phyloP scores from a whole-genome alignment of 2,113 vertebrate species.

The Bubo blakistoni region DNA sequence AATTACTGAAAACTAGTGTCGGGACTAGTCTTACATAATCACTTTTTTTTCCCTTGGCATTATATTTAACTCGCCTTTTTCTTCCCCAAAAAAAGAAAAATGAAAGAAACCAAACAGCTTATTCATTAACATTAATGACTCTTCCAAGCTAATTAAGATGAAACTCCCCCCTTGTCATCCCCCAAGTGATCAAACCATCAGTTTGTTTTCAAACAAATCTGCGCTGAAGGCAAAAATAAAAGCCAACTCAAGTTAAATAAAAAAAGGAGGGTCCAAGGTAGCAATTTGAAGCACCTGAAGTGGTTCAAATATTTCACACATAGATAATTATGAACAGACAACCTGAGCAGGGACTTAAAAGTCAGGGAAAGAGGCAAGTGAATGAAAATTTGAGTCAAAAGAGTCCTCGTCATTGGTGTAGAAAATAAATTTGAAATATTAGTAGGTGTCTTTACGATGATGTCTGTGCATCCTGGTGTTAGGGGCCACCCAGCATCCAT shows the following conservation, averaged over 20 bases:
- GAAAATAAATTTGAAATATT: neutral
- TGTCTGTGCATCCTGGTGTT: neutral
- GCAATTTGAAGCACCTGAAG: neutral
- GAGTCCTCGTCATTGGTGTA: neutral
- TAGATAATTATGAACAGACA: neutral
- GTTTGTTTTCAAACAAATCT: neutral
- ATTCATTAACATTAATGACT: neutral
- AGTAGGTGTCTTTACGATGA: accelerated
- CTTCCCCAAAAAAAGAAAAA: too few relatives aligned
- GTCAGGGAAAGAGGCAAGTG: neutral
- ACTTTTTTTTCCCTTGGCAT: neutral
- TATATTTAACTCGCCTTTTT: neutral
- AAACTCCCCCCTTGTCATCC: neutral
- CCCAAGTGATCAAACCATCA: neutral
- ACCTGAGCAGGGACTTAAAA: neutral
- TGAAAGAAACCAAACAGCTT: neutral
- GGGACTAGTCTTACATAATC: neutral
- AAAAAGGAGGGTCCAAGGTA: neutral
- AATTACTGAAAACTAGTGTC: neutral
- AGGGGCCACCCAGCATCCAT: too few relatives aligned
- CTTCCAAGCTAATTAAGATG: neutral
- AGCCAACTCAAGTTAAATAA: neutral
- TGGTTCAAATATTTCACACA: neutral
- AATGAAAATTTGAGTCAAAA: neutral
- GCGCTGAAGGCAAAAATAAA: neutral